Conservation (phyloP, 2,888 invertebrate species). For the Pammene fasciana region DNA sequence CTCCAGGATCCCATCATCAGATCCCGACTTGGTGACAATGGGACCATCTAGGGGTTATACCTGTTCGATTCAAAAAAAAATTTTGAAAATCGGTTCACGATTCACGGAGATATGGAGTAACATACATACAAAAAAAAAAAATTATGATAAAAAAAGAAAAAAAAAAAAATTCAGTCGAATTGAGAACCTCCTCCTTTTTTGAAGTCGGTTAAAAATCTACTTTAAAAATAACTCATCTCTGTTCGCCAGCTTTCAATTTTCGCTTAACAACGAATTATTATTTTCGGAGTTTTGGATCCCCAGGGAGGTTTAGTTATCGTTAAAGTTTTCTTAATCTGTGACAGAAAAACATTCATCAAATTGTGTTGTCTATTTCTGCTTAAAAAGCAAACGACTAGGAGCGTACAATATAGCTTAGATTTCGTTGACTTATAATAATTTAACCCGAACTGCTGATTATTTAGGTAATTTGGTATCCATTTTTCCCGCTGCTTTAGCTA, state of each 20-base stretch:
- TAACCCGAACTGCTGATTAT: conserved; percentile 24
- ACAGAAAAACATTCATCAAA: conserved; percentile 25
- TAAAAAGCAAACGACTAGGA: conserved; percentile 2
- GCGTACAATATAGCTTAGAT: conserved; percentile 20
- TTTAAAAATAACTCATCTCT: background rate
- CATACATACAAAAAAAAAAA: too few relatives aligned
- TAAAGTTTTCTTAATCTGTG: conserved; percentile 27
- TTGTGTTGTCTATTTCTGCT: background rate
- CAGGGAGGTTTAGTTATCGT: conserved; percentile 13
- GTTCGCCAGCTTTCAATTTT: background rate
- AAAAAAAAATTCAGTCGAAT: too few relatives aligned
- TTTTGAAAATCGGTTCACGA: too few relatives aligned
- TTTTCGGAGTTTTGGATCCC: background rate
- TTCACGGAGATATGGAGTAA: too few relatives aligned
- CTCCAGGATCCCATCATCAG: too few relatives aligned
- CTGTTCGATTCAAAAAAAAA: too few relatives aligned
- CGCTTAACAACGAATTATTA: conserved; percentile 2
- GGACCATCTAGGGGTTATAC: too few relatives aligned
- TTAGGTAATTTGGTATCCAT: conserved; percentile 29
- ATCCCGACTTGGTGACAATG: too few relatives aligned
- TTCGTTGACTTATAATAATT: conserved; percentile 20
- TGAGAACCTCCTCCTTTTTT: too few relatives aligned
- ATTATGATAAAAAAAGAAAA: too few relatives aligned
- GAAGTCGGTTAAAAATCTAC: too few relatives aligned
- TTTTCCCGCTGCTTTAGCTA: conserved; percentile 21